phyloP scores from a whole-genome alignment of 2,113 vertebrate genomes.

The Chaenocephalus aceratus region DNA sequence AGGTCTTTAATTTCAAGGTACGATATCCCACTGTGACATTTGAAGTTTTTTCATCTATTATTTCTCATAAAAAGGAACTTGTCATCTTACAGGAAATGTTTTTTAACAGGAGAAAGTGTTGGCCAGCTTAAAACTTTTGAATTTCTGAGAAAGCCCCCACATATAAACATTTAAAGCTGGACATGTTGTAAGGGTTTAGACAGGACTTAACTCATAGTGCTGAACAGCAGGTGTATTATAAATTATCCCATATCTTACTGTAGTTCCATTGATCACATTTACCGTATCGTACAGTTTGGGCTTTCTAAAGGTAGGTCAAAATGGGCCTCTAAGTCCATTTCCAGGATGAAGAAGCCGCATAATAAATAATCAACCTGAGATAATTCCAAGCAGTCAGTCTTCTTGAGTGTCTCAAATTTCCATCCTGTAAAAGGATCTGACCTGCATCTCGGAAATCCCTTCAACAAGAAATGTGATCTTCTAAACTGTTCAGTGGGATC shows the following conservation, averaged over 20 bases:
- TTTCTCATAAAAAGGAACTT: conserved; percentile 22
- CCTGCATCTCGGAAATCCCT: background rate
- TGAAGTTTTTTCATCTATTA: background rate
- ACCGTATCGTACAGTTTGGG: background rate
- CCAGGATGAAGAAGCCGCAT: background rate
- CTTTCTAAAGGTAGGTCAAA: background rate
- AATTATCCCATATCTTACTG: too few relatives aligned
- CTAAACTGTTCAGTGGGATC: conserved; percentile 13
- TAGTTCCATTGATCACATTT: background rate
- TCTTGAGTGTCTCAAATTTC: conserved; percentile 6
- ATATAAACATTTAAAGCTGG: background rate
- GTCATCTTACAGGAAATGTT: conserved; percentile 7
- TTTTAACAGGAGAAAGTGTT: conserved; percentile 1
- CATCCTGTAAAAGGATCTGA: background rate
- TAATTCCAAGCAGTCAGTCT: background rate
- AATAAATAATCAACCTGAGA: conserved; percentile 3
- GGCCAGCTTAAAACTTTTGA: background rate
- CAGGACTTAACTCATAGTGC: background rate
- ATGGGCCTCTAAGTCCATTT: background rate
- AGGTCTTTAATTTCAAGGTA: conserved; percentile 38
- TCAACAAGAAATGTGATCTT: conserved; percentile 16
- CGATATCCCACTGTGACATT: conserved; percentile 38
- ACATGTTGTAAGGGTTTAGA: background rate
- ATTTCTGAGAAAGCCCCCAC: too few relatives aligned
- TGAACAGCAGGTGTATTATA: background rate